Base-by-base conservation (phyloP, 2,888 invertebrate genomes). In the Mylabris sibirica region DNA sequence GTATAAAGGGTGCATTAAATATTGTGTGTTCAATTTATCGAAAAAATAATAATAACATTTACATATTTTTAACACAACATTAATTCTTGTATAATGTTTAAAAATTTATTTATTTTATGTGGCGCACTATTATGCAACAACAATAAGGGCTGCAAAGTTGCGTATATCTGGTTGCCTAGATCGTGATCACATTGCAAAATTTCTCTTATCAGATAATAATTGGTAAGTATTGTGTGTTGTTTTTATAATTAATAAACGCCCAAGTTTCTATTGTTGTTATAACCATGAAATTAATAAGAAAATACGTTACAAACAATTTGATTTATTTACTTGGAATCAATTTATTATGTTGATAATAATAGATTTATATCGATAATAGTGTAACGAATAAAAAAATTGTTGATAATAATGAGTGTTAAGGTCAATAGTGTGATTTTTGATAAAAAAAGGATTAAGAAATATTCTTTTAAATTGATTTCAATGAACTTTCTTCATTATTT, bases 91-190 rank as follows among this genome's bases (percentile, higher is more conserved):
- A 6, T 30, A 30, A 30, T 3, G 30, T 30, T 30, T 30, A 30
- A 30, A 30, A 30, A 30, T 30, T 30, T 30, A 30, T 30, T 30
- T 8, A 30, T 4, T 6, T 30, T 30, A 6, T 8, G 30, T 30
- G 30, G 30, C 30, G 30, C 30, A 6, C 30, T 30, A 17, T 68
- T 72, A 69, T 72, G 73, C 74, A 49, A 22, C 74, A 49, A 22
- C 49, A 49, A 22, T 9, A 49, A 22, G 49, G 49, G 20, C 30
- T 20, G 49, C 11, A 20, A 20, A 2, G 17, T 22, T 49, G 1
- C 9, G 49, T 49, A 49, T 49, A 49, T 20, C 20, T 49, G 49
- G 49, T 49, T 49, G 49, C 49, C 49, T 49, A 49, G 1, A 49
- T 49, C 20, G 2, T 1, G 20, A 49, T 20, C n/a, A n/a, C n/a